phyloP scores from a whole-genome alignment of 1,140 invertebrate species.

The Idris sp. region DNA sequence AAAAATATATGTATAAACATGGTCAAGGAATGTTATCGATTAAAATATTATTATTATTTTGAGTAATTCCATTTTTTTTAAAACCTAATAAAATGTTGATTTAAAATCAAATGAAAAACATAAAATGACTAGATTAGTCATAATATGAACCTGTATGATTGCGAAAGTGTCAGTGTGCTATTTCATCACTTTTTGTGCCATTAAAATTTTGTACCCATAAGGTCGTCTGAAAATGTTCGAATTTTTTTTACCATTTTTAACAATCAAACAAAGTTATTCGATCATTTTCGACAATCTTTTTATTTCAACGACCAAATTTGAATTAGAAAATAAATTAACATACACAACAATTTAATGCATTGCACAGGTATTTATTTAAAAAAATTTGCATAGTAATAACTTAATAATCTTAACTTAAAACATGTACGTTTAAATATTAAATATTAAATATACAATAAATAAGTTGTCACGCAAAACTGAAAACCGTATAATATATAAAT shows the following conservation, averaged over 20 bases:
- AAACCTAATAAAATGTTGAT: slow-evolving; percentile 1
- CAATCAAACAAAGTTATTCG: too few relatives aligned
- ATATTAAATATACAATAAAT: slow-evolving; percentile 60
- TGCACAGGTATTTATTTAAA: slow-evolving; percentile 60
- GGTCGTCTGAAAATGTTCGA: too few relatives aligned
- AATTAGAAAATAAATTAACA: slow-evolving; percentile 21
- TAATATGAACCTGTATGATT: slow-evolving; percentile 61
- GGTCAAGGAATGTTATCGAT: background rate
- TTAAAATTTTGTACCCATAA: too few relatives aligned
- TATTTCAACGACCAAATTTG: too few relatives aligned
- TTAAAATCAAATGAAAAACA: slow-evolving; percentile 26
- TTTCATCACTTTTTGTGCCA: too few relatives aligned
- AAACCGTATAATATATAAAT: slow-evolving; percentile 19
- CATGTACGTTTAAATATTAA: slow-evolving; percentile 40
- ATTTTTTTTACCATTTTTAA: too few relatives aligned
- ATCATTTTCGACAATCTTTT: too few relatives aligned
- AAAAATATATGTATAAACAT: background rate
- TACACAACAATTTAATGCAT: slow-evolving; percentile 45
- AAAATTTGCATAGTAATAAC: slow-evolving; percentile 53
- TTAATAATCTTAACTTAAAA: slow-evolving; percentile 58
- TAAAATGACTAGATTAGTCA: slow-evolving; percentile 36
- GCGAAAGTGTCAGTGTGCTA: slow-evolving; percentile 28
- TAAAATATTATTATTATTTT: slow-evolving; percentile 4
- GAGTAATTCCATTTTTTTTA: background rate
- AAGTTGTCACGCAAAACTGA: slow-evolving; percentile 38